These are phyloP conservation scores for Patiria miniata DNA, from an alignment of 35 echinoderm and acorn worm genomes.

Conservation along the genomic window DNA sequence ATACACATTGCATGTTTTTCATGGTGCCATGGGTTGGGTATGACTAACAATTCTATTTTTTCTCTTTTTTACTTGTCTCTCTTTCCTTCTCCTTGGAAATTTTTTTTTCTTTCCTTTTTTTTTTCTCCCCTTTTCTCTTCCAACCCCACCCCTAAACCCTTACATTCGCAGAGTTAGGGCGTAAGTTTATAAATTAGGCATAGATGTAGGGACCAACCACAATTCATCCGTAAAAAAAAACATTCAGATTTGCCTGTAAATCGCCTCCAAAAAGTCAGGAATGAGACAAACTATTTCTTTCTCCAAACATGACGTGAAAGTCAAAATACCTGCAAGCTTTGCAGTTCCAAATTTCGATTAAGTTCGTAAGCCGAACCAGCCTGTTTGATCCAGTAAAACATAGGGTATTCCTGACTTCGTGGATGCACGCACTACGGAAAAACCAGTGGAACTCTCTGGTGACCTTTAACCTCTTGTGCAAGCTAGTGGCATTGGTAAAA, in stretches of 20 bases:
- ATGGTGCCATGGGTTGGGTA: not conserved
- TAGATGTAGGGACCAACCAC: not conserved
- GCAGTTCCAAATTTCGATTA: too few relatives aligned
- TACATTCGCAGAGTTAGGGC: not conserved
- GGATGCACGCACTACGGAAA: not conserved
- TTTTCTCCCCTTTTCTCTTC: not conserved
- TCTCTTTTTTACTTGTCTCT: not conserved
- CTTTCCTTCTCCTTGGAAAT: not conserved
- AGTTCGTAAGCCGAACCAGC: too few relatives aligned
- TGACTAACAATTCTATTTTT: not conserved
- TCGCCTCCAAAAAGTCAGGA: conserved; percentile 24
- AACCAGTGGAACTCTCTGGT: conserved; percentile 15
- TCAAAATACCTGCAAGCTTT: too few relatives aligned
- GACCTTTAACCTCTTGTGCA: conserved; percentile 8
- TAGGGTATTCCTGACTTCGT: not conserved
- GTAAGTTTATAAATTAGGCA: not conserved
- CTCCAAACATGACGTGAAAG: too few relatives aligned
- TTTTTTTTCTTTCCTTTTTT: not conserved
- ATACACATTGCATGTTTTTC: conserved; percentile 11
- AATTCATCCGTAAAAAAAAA: not conserved
- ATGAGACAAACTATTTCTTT: not conserved
- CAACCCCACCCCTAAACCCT: not conserved
- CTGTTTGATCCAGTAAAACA: too few relatives aligned
- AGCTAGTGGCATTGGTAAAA: not conserved
- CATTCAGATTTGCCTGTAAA: not conserved